Conservation (phyloP, 2,113 vertebrate species). For the Okapia johnstoni region DNA sequence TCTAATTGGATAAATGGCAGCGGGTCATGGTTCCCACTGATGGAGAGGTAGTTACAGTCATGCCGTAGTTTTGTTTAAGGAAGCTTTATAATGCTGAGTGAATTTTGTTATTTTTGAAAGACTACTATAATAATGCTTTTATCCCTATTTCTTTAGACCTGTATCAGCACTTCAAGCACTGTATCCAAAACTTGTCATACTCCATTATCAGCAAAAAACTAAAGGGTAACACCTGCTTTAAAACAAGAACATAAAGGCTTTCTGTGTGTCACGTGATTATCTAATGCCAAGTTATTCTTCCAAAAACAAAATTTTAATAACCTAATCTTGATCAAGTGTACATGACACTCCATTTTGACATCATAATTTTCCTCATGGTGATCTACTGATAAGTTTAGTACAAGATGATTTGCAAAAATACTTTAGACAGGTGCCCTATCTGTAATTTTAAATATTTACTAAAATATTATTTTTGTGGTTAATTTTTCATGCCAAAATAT, state of each 20-base stretch:
- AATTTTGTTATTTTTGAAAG: constrained; percentile 60
- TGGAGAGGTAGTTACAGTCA: not conserved
- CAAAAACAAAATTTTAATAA: not conserved
- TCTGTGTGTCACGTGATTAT: not conserved
- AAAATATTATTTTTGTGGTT: not conserved
- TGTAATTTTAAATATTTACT: not conserved
- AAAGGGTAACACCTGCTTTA: not conserved
- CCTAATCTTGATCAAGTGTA: not conserved
- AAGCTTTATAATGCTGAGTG: not conserved
- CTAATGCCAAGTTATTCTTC: not conserved
- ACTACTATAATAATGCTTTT: constrained; percentile 57
- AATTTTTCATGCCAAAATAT: not conserved
- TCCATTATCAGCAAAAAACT: constrained; percentile 32
- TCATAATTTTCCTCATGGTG: not conserved
- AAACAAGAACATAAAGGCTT: not conserved
- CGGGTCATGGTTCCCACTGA: not conserved
- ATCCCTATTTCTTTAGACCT: constrained; percentile 56
- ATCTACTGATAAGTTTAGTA: not conserved
- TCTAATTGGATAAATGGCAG: constrained; percentile 57
- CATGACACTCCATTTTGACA: not conserved
- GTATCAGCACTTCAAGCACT: not conserved
- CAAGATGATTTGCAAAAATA: not conserved
- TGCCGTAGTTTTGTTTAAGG: constrained; percentile 45
- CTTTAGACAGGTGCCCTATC: not conserved
- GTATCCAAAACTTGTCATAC: not conserved